Evolutionary conservation across 2,797 vertebrate species (phyloP), one percentile per base, ranked within the genome.

Genomic region (Microctenopoma stevenorrisi): DNA sequence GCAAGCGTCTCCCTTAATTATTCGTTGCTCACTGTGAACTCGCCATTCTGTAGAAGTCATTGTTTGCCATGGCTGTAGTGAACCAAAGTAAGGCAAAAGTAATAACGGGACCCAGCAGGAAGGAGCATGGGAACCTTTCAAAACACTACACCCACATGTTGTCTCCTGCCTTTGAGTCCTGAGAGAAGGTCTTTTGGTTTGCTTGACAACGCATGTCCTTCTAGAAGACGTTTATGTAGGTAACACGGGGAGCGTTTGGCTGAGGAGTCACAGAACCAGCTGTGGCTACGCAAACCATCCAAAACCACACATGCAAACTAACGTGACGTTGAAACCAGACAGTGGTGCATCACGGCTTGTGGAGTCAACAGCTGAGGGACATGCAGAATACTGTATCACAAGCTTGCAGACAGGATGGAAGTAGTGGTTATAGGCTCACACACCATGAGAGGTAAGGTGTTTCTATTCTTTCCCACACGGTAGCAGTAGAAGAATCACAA

Each of bases 251-350:
- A 40, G 26, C 37, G 33, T 26, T 30, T 0, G 22, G 18, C 59
- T 51, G 51, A 59, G 40, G 33, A 66, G 55, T 86, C 88, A 85
- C 87, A 88, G 86, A 72, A 82, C 89, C 90, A 81, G 88, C 90
- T 90, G 87, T 72, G 81, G 78, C 63, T 16, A 30, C 25, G 9
- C 18, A 30, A 55, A 12, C 40, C 57, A 42, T 38, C n/a, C 47
- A 30, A 5, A 48, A 28, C 33, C 35, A 43, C 15, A 35, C 35
- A 11, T 37, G 38, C 42, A 47, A 37, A 59, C 52, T 15, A 14
- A 50, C 42, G 7, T 5, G 37, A 18, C 4, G 16, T 25, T 11
- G 25, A 59, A 33, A 3, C 2, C 62, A 40, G 33, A 22, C 15
- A 8, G n/a, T 2, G 25, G 43, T 49, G 56, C 18, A 16, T 65